These are phyloP conservation scores for Schlechtendalia chinensis DNA, from an alignment of 1,140 invertebrate species.

Conservation along the genomic window DNA sequence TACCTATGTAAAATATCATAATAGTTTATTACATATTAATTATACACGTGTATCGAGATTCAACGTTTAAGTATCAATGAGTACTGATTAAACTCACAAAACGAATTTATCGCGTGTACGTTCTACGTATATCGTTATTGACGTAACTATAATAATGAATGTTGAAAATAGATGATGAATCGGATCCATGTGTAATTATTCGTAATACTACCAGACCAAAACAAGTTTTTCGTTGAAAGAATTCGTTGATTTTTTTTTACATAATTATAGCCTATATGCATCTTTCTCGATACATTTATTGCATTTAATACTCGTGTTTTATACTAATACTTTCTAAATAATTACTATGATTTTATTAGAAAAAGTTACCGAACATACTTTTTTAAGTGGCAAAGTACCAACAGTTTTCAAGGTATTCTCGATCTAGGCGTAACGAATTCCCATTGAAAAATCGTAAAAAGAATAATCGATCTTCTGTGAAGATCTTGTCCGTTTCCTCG, in stretches of 20 bases:
- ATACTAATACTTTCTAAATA: constrained; percentile 21
- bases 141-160: neutral
- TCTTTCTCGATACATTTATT: constrained; percentile 11
- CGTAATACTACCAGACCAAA: neutral
- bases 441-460: neutral
- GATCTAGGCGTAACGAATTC: neutral
- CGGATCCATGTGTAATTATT: neutral
- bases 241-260: constrained; percentile 11
- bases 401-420: constrained; percentile 8
- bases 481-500: neutral
- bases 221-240: constrained; percentile 11
- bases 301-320: neutral
- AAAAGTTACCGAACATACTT: neutral
- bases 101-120: too few species aligned
- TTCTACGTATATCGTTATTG: too few species aligned
- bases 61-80: too few species aligned
- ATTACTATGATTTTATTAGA: constrained; percentile 14
- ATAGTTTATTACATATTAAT: too few species aligned
- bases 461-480: constrained; percentile 24
- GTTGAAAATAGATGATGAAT: constrained; percentile 5
- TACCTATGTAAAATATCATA: too few species aligned
- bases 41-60: too few species aligned
- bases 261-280: constrained; percentile 12
- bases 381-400: neutral
- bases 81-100: too few species aligned